Evolutionary conservation across 2,888 invertebrate genomes (phyloP), one percentile per base, ranked within the genome.

Genomic region (Zelleria hepariella): DNA sequence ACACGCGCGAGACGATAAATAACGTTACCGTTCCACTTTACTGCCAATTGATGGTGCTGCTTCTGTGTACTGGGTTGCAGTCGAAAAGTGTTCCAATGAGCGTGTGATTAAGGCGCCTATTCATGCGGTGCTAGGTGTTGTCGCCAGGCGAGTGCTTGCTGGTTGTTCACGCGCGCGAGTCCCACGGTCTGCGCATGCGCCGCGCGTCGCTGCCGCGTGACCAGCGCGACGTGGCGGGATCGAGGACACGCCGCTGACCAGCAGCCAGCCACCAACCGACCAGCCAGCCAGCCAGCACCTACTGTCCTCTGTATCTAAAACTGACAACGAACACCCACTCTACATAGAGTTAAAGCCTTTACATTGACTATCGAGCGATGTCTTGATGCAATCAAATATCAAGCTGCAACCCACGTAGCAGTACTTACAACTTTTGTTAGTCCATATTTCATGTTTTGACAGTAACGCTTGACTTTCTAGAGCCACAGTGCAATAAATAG

Each of bases 111-210:
- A 54, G 54, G 54, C 26, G 23, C 8, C 6, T 26, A 54, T n/a
- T 54, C 6, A 21, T 23, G 51, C 8, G 23, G 27, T 20, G 21
- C 21, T 21, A 23, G 24, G 54, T 18, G 54, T n/a, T 15, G 51
- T 20, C n/a, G 24, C 26, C n/a, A 21, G 25, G 21, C 25, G 25
- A 25, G 53, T 24, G n/a, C n/a, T n/a, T n/a, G n/a, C n/a, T n/a
- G n/a, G n/a, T n/a, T n/a, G 53, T 54, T 18, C 15, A 53, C 20
- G 53, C 18, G 18, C 54, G 26, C 24, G 54, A 26, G 18, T 82
- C 82, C 82, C 82, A 80, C 82, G 82, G 76, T 27, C 24, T 18
- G 26, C 25, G 26, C 75, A 74, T 76, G 74, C 75, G 75, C 70
- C 61, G 67, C 75, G 70, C 66, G 75, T 74, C 77, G 71, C 65